Evolutionary conservation across 2,888 invertebrate species (phyloP), one percentile per base, ranked within the genome.

Genomic region (Callyntrura guangdongensis): DNA sequence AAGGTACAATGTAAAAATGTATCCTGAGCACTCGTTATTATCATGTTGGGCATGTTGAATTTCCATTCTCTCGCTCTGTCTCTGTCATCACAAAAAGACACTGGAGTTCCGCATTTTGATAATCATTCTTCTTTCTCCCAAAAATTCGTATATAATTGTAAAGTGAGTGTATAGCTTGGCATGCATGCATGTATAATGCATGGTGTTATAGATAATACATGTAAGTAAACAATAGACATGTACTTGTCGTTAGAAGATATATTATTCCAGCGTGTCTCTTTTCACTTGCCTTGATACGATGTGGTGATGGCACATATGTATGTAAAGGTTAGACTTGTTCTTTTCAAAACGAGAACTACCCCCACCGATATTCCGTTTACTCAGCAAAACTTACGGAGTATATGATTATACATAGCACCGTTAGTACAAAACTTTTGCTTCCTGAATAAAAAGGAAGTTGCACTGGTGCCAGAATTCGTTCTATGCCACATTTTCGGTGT

Each of bases 361-460:
- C n/a, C 9, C 11, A 9, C 2, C 3, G 61, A 53, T 17, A 17
- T 61, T 61, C n/a, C 17, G n/a, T 61, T 17, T 61, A 20, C 61
- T 17, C 61, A 17, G 20, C 61, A 61, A 61, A n/a, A 17, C 17
- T 17, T 2, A 53, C 11, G 61, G 20, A 20, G 20, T 11, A 20
- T 61, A 4, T 12, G n/a, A 67, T 9, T 67, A 36, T 9, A 12
- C 36, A 17, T 56, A 56, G n/a, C 17, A 61, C 20, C 2, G 0
- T 14, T 22, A 47, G 11, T 3, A 67, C 83, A 84, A 84, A 84
- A 84, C 49, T 79, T 84, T 67, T 49, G 83, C 83, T 84, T 84
- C 83, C 83, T 84, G 83, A 84, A 69, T 84, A 67, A 53, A 67
- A 84, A 72, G 72, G 85, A 84, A 85, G 85, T 85, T 72, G 85